Evolutionary conservation across 2,113 vertebrate genomes (phyloP).

Genomic region (Rana temporaria): DNA sequence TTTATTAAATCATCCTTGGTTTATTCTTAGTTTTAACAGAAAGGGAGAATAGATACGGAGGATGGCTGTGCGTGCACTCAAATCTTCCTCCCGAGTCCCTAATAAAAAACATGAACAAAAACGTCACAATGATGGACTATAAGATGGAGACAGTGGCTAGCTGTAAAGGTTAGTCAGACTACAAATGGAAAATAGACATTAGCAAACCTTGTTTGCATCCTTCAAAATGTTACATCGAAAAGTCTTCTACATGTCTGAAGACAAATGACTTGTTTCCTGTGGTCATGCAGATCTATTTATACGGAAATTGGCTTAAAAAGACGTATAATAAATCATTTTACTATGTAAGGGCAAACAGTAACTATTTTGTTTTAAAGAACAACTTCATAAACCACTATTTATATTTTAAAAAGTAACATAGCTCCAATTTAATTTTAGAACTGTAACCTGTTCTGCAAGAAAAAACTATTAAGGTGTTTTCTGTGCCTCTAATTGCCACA

Average conservation of each 20-base stretch:
- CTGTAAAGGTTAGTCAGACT: conserved; percentile 3
- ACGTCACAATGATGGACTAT: conserved; percentile 24
- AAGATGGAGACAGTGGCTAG: conserved; percentile 17
- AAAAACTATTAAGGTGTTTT: too few species aligned
- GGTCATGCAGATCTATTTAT: neutral
- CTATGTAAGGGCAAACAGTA: neutral
- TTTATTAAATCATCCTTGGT: conserved; percentile 30
- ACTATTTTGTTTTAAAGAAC: neutral
- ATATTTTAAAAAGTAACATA: too few species aligned
- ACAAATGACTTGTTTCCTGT: neutral
- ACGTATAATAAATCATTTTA: neutral
- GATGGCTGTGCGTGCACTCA: conserved; percentile 5
- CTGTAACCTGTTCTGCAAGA: too few species aligned
- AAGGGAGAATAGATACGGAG: conserved; percentile 11
- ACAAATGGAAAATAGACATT: conserved; percentile 9
- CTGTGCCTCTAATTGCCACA: too few species aligned
- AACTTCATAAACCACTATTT: too few species aligned
- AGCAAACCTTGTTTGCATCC: conserved; percentile 30
- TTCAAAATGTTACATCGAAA: conserved; percentile 7
- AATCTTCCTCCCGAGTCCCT: conserved; percentile 26
- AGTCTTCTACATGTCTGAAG: neutral
- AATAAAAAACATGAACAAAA: conserved; percentile 34
- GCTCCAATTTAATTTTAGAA: too few species aligned
- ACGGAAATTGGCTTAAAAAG: neutral
- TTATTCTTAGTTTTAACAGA: conserved; percentile 14